A percentile compares a stretch with the other conserved stretches of the same genome.
Conservation (phyloP, 2,113 vertebrate species). For the Seriola dumerili region DNA sequence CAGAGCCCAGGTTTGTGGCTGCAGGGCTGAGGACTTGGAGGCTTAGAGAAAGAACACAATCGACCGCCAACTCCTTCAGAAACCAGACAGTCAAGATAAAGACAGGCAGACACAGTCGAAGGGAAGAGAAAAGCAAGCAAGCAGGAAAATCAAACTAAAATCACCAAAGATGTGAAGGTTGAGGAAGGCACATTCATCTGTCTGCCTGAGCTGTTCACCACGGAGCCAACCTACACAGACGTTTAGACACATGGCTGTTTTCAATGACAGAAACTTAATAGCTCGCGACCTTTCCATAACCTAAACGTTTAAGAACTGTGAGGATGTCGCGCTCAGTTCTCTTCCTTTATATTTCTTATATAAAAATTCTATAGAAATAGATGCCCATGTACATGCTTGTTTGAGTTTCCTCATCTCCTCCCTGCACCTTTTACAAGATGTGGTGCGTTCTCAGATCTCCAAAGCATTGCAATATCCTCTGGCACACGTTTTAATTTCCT, state of each 20-base stretch:
- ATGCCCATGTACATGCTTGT: too few species aligned
- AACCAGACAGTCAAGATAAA: conserved; percentile 36
- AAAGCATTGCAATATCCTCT: background rate
- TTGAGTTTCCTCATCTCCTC: background rate
- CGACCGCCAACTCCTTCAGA: conserved; percentile 33
- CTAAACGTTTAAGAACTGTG: conserved; percentile 1
- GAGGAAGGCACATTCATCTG: conserved; percentile 30
- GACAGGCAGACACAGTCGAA: conserved; percentile 10
- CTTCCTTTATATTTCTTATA: conserved; percentile 12
- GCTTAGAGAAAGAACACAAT: conserved; percentile 41
- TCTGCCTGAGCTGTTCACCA: conserved; percentile 12
- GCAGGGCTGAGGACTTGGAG: conserved; percentile 29
- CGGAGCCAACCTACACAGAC: conserved; percentile 25
- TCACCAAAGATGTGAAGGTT: conserved; percentile 52
- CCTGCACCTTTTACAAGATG: background rate
- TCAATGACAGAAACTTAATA: conserved; percentile 21
- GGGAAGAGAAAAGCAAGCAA: conserved; percentile 24
- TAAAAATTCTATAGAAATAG: conserved; percentile 6
- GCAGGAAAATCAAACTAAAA: conserved; percentile 45
- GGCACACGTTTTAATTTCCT: background rate
- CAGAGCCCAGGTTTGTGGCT: conserved; percentile 24
- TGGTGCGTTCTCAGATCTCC: background rate
- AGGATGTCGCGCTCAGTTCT: conserved; percentile 1
- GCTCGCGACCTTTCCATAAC: conserved; percentile 30
- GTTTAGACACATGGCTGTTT: conserved; percentile 13